Conservation (phyloP, 2,888 invertebrate species). For the Drosophila eohydei region DNA sequence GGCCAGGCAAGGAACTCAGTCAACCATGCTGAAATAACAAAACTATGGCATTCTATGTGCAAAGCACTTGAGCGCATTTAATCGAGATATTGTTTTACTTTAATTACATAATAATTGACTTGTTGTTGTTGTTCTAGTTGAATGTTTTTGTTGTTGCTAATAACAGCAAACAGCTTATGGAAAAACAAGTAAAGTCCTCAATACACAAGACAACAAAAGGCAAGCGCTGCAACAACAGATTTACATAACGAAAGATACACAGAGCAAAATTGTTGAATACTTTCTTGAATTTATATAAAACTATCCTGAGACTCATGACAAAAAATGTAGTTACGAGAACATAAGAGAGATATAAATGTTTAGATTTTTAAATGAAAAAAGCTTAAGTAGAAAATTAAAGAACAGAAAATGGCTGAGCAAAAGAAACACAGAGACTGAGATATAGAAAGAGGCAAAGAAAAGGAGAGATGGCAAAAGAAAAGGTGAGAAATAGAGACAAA, state of each 20-base stretch:
- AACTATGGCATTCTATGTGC: constrained; percentile 16
- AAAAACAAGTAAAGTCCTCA: constrained; percentile 34
- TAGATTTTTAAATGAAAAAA: no score
- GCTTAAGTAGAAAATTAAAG: no score
- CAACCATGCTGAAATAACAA: constrained; percentile 20
- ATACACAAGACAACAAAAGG: constrained; percentile 21
- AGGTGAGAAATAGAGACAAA: neutral
- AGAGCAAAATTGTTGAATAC: neutral
- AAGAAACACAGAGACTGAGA: no score
- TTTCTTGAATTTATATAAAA: neutral
- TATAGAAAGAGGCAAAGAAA: neutral
- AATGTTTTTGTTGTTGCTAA: constrained; percentile 47
- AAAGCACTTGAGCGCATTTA: constrained; percentile 60
- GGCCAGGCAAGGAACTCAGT: neutral
- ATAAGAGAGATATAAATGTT: neutral
- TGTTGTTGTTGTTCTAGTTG: constrained; percentile 30
- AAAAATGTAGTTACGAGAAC: neutral
- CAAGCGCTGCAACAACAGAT: constrained; percentile 30
- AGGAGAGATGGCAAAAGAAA: neutral
- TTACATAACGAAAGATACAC: constrained; percentile 3
- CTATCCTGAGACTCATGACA: neutral
- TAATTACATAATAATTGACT: constrained; percentile 79
- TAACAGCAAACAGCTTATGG: constrained; percentile 69
- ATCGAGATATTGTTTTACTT: constrained; percentile 72
- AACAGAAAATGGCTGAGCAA: no score